Base-by-base conservation (phyloP, 1,140 invertebrate species). In the Nixonia krombeini region DNA sequence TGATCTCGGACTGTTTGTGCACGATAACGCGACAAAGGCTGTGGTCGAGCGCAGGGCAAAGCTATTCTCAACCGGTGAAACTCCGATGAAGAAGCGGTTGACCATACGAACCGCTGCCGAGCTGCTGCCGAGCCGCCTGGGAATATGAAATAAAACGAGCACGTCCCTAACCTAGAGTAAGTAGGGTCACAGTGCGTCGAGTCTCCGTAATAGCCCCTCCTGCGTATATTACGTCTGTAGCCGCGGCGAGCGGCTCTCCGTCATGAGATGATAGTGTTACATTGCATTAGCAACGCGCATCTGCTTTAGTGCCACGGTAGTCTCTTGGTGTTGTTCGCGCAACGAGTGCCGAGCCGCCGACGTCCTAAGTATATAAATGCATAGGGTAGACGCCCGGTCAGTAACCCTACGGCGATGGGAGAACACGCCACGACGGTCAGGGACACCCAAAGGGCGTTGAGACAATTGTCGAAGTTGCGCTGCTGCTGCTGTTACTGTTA, bases 351-450 rank as follows among this genome's bases (percentile, higher is more conserved):
- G 31, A 33, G 40, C 40, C 57, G 40, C 40, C 57, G 63, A 53
- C 51, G 49, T 63, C 61, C 57, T 61, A 71, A 71, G 62, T 66
- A 62, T 71, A 63, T 71, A 71, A 71, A 62, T 46, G 69, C 53
- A 63, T 62, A 58, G 69, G 69, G 69, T 71, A 58, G 69, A 71
- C 69, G 62, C 47, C 62, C 62, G 62, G 62, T 71, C 62, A 71
- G 68, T 66, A 71, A 66, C 62, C 68, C 62, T 66, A 47, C 50
- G 29, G 52, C 52, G 47, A 53, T 53, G 38, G 50, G 44, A 62
- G 58, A 66, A 50, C 45, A 28, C 37, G 46, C 56, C 28, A 56
- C 64, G 46, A 56, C 57, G 64, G 64, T 68, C 64, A 61, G 51
- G 64, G 64, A 62, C 64, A 68, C 23, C 47, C 47, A 68, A 68